Percentiles rank a stretch among this genome's conserved stretches.
Conservation (phyloP, 37 sponge, comb jelly and placozoan species). For the Amphimedon queenslandica region DNA sequence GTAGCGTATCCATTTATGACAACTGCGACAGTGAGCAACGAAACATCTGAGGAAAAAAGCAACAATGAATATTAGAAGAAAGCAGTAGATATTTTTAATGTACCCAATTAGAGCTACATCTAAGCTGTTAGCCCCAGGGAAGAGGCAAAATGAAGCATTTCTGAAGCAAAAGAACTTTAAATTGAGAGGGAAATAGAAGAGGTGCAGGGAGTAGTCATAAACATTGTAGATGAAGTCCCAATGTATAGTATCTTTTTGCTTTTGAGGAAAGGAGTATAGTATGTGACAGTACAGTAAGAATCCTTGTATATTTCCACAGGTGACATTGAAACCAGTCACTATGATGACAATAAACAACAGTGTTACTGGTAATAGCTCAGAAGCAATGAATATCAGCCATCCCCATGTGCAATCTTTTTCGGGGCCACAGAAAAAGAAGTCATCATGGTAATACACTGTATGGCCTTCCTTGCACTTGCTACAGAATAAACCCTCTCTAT, state of each 20-base stretch:
- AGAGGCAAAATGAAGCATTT: background rate
- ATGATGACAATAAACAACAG: background rate
- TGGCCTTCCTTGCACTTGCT: background rate
- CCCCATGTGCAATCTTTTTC: background rate
- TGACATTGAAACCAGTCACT: background rate
- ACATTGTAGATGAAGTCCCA: no score
- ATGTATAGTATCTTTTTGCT: no score
- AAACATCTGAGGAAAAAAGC: background rate
- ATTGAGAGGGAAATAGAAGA: background rate
- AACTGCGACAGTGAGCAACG: background rate
- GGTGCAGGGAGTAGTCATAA: no score
- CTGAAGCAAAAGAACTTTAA: background rate
- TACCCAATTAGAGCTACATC: background rate
- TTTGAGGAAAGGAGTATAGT: no score
- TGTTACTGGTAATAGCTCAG: background rate
- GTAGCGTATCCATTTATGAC: background rate
- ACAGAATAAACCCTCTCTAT: background rate
- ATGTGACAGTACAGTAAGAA: constrained; percentile 2
- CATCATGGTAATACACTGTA: background rate
- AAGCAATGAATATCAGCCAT: background rate
- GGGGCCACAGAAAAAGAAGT: background rate
- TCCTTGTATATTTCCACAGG: background rate
- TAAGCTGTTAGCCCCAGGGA: background rate
- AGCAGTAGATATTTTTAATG: background rate
- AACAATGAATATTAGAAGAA: background rate